phyloP scores from a whole-genome alignment of 2,797 vertebrate genomes.

The Periparus ater region DNA sequence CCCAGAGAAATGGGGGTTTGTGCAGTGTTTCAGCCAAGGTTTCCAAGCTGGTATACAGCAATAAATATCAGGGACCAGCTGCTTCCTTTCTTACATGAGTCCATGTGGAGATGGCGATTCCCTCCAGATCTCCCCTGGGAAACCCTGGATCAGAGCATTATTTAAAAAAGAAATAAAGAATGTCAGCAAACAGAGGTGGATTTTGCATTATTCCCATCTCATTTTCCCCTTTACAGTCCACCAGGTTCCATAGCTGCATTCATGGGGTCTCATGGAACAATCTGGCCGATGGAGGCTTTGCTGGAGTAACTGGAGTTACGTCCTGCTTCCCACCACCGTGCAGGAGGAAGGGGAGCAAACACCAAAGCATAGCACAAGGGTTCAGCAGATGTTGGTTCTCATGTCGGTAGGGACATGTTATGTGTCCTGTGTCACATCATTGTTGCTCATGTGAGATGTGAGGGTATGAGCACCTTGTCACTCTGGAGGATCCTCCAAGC shows the following conservation, averaged over 20 bases:
- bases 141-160: neutral
- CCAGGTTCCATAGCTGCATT: accelerated
- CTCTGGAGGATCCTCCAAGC: neutral
- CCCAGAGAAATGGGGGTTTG: neutral
- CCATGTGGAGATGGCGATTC: neutral
- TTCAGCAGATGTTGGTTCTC: neutral
- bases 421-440: neutral
- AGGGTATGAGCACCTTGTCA: neutral
- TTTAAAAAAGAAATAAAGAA: slow-evolving; percentile 8
- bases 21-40: neutral
- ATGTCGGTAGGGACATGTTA: accelerated
- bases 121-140: neutral
- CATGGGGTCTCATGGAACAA: neutral
- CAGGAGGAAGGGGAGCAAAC: neutral
- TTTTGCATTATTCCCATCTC: neutral
- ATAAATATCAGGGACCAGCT: slow-evolving; percentile 8
- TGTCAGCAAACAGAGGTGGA: neutral
- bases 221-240: neutral
- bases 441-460: neutral
- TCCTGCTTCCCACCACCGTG: accelerated
- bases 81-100: neutral
- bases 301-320: accelerated
- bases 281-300: neutral
- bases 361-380: neutral
- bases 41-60: neutral